Base-by-base conservation (phyloP, 2,113 vertebrate species). In the Trematocara nigrifrons region DNA sequence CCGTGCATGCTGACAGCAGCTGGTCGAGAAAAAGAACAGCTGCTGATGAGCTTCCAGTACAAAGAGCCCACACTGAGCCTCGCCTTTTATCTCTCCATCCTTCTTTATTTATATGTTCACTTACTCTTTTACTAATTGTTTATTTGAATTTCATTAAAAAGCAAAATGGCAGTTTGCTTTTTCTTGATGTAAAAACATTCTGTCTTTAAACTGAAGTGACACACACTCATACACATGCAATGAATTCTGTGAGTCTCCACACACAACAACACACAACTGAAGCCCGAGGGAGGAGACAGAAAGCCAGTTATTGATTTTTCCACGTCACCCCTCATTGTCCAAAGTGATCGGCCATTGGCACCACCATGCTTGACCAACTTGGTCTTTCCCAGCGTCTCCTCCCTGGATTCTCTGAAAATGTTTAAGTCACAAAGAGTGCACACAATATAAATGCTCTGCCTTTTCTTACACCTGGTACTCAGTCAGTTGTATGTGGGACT, bases 1-100 rank as follows among this genome's bases (percentile, higher is more conserved):
- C 88, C 11, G 4, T 87, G 89, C 80, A 84, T 81, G 88, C 91
- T 91, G 94, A 93, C 95, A 95, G 91, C 92, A 92, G 86, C 92
- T 93, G 92, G 92, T 89, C 87, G 31, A 56, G 71, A 88, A 80
- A 81, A 90, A 87, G 83, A 92, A 64, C 91, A 92, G 91, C 92
- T 88, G 91, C 86, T 89, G 89, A 88, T 84, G 87, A 52, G 74
- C 87, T 87, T 89, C 80, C 71, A 83, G 86, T 79, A 79, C 84
- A 87, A 80, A 83, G 66, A 87, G 52, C 69, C 42, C 45, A 80
- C 69, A 79, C 79, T 5, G 51, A 13, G 40, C 45, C 49, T 71
- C 38, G 26, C 76, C 78, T 87, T 76, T 80, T 26, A 84, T 86
- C 53, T 66, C 52, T 80, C 22, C 18, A 20, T 12, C 10, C 6